Evolutionary conservation across 2,797 vertebrate genomes (phyloP).

Genomic region (Alexandromys oeconomus): DNA sequence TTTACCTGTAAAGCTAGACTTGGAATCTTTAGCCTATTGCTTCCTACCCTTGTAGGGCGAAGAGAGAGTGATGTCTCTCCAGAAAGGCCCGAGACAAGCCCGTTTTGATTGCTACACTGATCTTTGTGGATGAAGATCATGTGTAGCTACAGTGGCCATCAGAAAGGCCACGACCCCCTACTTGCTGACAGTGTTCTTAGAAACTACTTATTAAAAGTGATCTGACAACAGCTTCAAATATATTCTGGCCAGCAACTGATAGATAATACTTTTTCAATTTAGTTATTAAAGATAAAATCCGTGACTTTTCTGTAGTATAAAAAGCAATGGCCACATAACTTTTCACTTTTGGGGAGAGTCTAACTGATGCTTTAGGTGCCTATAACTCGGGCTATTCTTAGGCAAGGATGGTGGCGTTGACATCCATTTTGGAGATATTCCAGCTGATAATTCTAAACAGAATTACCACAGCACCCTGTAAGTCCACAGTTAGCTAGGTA

Average conservation of each 20-base stretch:
- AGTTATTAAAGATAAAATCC: conserved; percentile 25
- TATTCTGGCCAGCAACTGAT: conserved; percentile 4
- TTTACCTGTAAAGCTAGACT: not conserved
- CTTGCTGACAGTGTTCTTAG: not conserved
- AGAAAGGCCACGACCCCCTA: not conserved
- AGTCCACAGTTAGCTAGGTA: not conserved
- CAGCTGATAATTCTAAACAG: not conserved
- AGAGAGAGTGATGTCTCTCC: not conserved
- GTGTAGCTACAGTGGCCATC: not conserved
- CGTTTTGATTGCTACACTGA: not conserved
- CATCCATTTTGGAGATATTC: not conserved
- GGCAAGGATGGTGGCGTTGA: not conserved
- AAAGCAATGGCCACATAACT: not conserved
- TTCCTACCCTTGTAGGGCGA: not conserved
- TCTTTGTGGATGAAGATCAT: not conserved
- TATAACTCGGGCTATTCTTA: not conserved
- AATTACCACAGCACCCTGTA: not conserved
- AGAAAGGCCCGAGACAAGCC: not conserved
- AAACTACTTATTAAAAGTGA: not conserved
- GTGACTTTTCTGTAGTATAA: not conserved
- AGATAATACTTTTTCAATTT: not conserved
- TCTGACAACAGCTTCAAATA: not conserved
- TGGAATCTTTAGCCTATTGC: not conserved
- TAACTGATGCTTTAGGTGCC: not conserved
- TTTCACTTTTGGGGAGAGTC: not conserved